Conservation (phyloP, 2,113 vertebrate genomes). For the Monopterus albus region DNA sequence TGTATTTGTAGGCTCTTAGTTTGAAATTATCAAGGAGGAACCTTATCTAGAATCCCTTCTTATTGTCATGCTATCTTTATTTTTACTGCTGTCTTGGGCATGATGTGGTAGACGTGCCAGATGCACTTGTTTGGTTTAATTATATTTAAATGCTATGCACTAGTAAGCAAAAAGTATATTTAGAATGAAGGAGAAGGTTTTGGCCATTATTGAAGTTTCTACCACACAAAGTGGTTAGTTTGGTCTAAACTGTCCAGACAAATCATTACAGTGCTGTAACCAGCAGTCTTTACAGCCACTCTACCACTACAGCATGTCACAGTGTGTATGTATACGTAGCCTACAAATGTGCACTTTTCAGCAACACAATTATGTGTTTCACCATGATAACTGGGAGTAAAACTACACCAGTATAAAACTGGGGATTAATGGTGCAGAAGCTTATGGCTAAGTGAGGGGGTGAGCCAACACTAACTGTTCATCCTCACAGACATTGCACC, state of each 20-base stretch:
- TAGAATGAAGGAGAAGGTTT: neutral
- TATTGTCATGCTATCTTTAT: neutral
- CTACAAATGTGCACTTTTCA: neutral
- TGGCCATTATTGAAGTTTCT: neutral
- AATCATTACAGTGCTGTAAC: no score
- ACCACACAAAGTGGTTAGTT: neutral
- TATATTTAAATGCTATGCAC: neutral
- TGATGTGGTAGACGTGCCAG: neutral
- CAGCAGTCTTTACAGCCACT: neutral
- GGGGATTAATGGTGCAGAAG: conserved; percentile 15
- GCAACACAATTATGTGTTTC: neutral
- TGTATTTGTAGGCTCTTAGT: no score
- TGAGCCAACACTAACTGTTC: conserved; percentile 49
- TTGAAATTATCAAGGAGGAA: no score
- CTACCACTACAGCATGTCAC: neutral
- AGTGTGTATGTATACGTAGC: neutral
- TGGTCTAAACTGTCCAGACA: no score
- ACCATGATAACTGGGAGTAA: neutral
- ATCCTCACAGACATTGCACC: conserved; percentile 70
- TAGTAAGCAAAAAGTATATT: neutral
- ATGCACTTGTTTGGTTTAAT: neutral
- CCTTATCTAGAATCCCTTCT: no score
- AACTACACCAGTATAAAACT: no score
- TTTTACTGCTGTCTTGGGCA: neutral
- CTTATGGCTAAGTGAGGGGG: conserved; percentile 1